Evolutionary conservation across 2,888 invertebrate genomes (phyloP), one percentile per base, ranked within the genome.

Genomic region (Villa cingulata): DNA sequence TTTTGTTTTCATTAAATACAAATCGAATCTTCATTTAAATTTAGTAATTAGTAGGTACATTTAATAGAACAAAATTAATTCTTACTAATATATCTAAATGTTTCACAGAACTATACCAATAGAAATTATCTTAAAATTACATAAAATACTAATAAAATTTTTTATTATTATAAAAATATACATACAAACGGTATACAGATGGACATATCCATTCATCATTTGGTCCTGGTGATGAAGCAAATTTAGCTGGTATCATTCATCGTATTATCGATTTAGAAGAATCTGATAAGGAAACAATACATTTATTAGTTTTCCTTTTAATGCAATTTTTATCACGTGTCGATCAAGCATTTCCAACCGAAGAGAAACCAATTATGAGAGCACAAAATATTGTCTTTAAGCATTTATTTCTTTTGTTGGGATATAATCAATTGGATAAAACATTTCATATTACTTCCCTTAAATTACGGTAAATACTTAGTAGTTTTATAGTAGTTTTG

Each of bases 241-340:
- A 87, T 62, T 71, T 88, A 36, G 77, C 85, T 27, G 78, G 80
- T 2, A 78, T 88, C 51, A 74, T 95, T 37, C 89, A 92, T 53
- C 79, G 86, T 60, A 84, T 92, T 2, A 83, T 94, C 52, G 97
- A 97, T 62, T 72, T 90, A 43, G 95, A 97, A 62, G 95, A 95
- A 62, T 82, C 89, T 2, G 97, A 98, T 63, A 80, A 86, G 55
- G 95, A 97, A 70, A 96, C 97, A 1, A 87, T 94, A 58, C 95
- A 96, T 65, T 73, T 96, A 23, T 72, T 97, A 36, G 86, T 96
- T 14, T 90, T 94, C 59, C 75, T 98, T n/a, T 77, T 98, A 15
- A 94, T 97, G 86, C 95, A 95, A 73, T 96, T 95, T 66, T 74
- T 96, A 63, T 89, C 92, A 1, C 74, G 83, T 57, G 77, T 80